Percentiles rank a stretch among this genome's conserved stretches.
phyloP scores from a whole-genome alignment of 1,140 invertebrate species.

The Macrotrachela quadricornifera region DNA sequence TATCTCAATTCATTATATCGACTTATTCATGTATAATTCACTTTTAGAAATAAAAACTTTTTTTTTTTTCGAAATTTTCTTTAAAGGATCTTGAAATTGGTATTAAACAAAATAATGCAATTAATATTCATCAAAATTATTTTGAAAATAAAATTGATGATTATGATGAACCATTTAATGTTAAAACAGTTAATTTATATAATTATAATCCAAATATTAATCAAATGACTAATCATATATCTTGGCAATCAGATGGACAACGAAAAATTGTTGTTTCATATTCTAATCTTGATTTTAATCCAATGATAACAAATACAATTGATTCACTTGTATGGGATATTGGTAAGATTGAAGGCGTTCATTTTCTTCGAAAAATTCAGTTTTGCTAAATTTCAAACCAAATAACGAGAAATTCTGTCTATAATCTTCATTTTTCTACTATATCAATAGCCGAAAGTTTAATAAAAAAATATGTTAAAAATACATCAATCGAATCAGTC shows the following conservation, averaged over 20 bases:
- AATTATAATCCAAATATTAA: constrained; percentile 33
- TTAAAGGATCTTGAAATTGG: constrained; percentile 59
- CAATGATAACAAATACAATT: constrained; percentile 39
- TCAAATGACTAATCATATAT: constrained; percentile 57
- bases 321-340: constrained; percentile 73
- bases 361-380: too few species aligned
- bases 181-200: background rate
- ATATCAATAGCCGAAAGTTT: too few species aligned
- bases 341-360: constrained; percentile 43
- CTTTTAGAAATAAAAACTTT: background rate
- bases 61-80: background rate
- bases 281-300: constrained; percentile 58
- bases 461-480: too few species aligned
- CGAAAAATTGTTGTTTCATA: constrained; percentile 61
- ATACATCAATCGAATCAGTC: too few species aligned
- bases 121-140: constrained; percentile 74
- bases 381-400: too few species aligned
- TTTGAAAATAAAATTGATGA: constrained; percentile 30
- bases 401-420: too few species aligned
- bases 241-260: constrained; percentile 65
- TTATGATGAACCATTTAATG: constrained; percentile 18
- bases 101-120: constrained; percentile 70
- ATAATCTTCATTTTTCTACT: too few species aligned
- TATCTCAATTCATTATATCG: constrained; percentile 63
- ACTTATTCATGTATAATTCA: constrained; percentile 34